phyloP scores from a whole-genome alignment of 35 echinoderm and acorn worm species.

The Patiria miniata region DNA sequence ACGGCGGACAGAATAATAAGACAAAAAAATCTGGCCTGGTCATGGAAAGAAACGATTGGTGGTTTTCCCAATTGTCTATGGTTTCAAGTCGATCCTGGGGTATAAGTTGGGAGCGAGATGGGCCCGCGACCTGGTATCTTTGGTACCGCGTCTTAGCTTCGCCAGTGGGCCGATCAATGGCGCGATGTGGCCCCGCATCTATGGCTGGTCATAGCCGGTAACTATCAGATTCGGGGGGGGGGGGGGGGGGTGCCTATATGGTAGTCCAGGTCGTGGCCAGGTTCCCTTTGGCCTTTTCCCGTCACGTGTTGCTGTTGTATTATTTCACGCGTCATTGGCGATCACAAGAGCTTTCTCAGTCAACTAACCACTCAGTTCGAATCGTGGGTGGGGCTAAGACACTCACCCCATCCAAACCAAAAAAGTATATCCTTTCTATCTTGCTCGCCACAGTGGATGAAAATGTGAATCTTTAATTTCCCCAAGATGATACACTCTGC shows the following conservation, averaged over 20 bases:
- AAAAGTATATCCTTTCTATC: too few species aligned
- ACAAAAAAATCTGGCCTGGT: too few species aligned
- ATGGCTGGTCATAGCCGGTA: not conserved
- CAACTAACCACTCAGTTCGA: too few species aligned
- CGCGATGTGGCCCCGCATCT: constrained; percentile 7
- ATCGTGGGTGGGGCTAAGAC: too few species aligned
- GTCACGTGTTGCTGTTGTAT: not conserved
- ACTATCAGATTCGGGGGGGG: constrained; percentile 10
- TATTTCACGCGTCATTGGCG: not conserved
- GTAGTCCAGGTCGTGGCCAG: not conserved
- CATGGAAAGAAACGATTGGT: not conserved
- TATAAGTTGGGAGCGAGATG: not conserved
- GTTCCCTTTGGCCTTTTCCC: constrained; percentile 13
- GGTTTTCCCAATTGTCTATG: constrained; percentile 22
- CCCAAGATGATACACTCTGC: too few species aligned
- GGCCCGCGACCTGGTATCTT: not conserved
- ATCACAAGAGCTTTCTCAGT: too few species aligned
- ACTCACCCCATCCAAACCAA: too few species aligned
- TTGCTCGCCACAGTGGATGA: too few species aligned
- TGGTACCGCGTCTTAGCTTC: not conserved
- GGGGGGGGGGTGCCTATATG: too few species aligned
- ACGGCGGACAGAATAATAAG: too few species aligned
- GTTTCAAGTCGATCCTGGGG: not conserved
- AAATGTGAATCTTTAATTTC: too few species aligned
- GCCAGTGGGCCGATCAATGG: constrained; percentile 13